A percentile compares a stretch with the other conserved stretches of the same genome.
Conservation (phyloP, 1,140 invertebrate species). For the Chionoecetes opilio region DNA sequence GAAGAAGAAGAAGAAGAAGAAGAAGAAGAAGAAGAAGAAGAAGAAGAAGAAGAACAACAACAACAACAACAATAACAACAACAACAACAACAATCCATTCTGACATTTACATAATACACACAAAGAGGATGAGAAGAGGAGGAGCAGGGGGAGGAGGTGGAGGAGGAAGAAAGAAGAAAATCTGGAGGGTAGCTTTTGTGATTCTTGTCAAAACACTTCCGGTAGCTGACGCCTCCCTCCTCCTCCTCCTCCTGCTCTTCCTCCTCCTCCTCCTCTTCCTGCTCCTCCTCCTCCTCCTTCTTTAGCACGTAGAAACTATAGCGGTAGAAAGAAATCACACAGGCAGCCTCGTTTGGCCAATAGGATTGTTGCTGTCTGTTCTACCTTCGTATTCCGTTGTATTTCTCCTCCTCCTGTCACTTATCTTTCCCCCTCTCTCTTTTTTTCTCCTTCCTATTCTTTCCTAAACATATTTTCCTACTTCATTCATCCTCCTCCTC, state of each 20-base stretch:
- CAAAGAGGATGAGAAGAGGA: not conserved
- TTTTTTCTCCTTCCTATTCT: not conserved
- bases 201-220: not conserved
- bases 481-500: not conserved
- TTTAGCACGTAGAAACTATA: no score
- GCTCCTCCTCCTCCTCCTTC: not conserved
- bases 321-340: no score
- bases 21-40: not conserved
- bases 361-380: no score
- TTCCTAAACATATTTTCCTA: not conserved
- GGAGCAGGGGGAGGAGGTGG: slow-evolving; percentile 11
- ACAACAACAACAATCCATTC: no score
- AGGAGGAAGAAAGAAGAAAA: not conserved
- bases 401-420: no score
- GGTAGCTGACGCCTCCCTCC: not conserved
- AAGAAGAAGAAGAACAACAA: no score
- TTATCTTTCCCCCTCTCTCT: no score
- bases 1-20: not conserved
- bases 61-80: no score
- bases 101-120: no score
- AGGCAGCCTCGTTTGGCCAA: no score
- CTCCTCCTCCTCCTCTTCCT: not conserved
- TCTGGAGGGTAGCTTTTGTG: not conserved
- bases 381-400: no score
- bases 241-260: not conserved